A percentile compares a stretch with the other conserved stretches of the same genome.
These are phyloP conservation scores for Pelvicachromis taeniatus DNA, from an alignment of 2,113 vertebrate species.

Conservation along the genomic window DNA sequence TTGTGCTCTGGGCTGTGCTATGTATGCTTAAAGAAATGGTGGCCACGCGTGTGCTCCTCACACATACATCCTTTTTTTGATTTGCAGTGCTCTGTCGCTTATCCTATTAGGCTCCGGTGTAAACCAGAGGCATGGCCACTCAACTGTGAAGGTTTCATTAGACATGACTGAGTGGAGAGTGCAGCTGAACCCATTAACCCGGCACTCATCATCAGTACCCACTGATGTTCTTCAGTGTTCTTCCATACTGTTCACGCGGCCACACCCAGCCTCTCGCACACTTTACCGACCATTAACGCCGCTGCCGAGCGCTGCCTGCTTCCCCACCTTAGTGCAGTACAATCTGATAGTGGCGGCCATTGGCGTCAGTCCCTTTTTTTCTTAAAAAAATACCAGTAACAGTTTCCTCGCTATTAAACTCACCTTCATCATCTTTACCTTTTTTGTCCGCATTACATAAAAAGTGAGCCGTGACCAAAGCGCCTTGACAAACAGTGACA, in stretches of 20 bases:
- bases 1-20: background rate
- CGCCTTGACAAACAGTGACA: conserved; percentile 21
- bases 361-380: background rate
- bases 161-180: background rate
- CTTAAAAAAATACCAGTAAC: background rate
- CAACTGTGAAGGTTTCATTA: background rate
- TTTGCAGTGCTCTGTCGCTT: background rate
- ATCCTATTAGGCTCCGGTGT: background rate
- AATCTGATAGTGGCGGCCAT: background rate
- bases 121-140: background rate
- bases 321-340: background rate
- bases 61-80: background rate
- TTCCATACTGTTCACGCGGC: background rate
- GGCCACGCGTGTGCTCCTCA: background rate
- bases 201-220: background rate
- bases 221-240: background rate
- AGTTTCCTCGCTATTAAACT: background rate
- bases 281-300: background rate
- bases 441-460: conserved; percentile 46
- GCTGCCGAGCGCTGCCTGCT: background rate
- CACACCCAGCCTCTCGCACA: background rate
- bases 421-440: background rate
- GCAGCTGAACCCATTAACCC: background rate
- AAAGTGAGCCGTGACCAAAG: conserved; percentile 39
- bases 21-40: background rate